Evolutionary conservation across 2,113 vertebrate genomes (phyloP).

Genomic region (Megaceryle maxima): DNA sequence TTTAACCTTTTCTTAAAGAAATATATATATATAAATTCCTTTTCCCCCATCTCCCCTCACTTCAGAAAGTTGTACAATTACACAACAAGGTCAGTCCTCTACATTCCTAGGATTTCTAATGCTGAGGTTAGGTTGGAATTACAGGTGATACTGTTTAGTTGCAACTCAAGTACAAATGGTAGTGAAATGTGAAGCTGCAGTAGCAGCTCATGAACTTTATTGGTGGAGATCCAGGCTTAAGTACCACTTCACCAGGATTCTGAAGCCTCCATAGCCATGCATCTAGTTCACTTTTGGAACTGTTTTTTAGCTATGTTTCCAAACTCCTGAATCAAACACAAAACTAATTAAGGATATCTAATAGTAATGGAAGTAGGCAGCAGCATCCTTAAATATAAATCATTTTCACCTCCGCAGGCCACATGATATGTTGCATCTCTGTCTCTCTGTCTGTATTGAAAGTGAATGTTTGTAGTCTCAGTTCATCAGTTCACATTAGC

Average conservation of each 20-base stretch:
- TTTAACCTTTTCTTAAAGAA: background rate
- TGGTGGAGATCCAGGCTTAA: background rate
- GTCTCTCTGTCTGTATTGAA: slow-evolving; percentile 73
- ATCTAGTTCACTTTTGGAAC: background rate
- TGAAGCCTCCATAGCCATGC: background rate
- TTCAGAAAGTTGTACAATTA: background rate
- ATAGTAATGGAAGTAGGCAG: slow-evolving; percentile 71
- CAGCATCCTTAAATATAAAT: slow-evolving; percentile 79
- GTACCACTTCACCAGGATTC: background rate
- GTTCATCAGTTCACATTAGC: slow-evolving; percentile 88
- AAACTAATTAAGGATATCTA: slow-evolving; percentile 75
- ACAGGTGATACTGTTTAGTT: background rate
- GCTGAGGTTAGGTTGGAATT: background rate
- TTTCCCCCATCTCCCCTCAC: background rate
- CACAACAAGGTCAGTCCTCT: background rate
- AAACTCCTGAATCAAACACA: slow-evolving; percentile 63
- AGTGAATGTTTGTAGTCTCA: slow-evolving; percentile 84
- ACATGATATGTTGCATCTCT: slow-evolving; percentile 74
- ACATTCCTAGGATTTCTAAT: background rate
- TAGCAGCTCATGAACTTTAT: background rate
- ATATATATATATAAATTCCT: background rate
- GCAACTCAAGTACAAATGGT: background rate
- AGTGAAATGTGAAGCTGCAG: background rate
- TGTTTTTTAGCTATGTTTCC: background rate
- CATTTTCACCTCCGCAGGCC: slow-evolving; percentile 75